phyloP scores from a whole-genome alignment of 2,113 vertebrate species.

The Xiphias gladius region DNA sequence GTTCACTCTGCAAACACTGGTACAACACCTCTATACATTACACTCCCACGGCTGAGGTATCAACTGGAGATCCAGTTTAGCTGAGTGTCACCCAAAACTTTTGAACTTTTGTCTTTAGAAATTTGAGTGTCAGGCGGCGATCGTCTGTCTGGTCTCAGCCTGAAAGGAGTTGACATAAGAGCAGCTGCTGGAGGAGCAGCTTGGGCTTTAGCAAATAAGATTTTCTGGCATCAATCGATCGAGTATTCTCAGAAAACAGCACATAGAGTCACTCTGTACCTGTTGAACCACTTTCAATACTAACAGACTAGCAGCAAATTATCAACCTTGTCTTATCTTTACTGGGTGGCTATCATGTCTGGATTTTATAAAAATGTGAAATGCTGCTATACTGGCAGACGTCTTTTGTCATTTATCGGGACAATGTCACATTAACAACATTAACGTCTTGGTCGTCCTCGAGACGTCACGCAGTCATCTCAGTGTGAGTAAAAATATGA shows the following conservation, averaged over 20 bases:
- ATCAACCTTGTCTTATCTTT: constrained; percentile 21
- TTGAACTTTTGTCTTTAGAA: constrained; percentile 13
- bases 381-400: constrained; percentile 8
- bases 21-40: constrained; percentile 30
- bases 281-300: constrained; percentile 46
- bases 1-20: constrained; percentile 59
- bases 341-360: constrained; percentile 19
- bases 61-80: constrained; percentile 8
- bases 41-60: constrained; percentile 16
- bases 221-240: neutral
- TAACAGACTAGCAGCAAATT: constrained; percentile 70
- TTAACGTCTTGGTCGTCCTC: constrained; percentile 7
- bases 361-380: constrained; percentile 3
- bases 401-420: neutral
- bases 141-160: neutral
- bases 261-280: constrained; percentile 55
- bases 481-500: constrained; percentile 31
- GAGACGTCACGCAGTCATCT: constrained; percentile 13
- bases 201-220: constrained; percentile 37
- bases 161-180: neutral
- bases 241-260: constrained; percentile 38
- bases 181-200: constrained; percentile 36
- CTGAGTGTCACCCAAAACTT: constrained; percentile 24
- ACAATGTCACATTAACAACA: constrained; percentile 22
- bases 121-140: neutral